These are phyloP conservation scores for Cyclura pinguis DNA, from an alignment of 2,797 vertebrate species.

Conservation along the genomic window DNA sequence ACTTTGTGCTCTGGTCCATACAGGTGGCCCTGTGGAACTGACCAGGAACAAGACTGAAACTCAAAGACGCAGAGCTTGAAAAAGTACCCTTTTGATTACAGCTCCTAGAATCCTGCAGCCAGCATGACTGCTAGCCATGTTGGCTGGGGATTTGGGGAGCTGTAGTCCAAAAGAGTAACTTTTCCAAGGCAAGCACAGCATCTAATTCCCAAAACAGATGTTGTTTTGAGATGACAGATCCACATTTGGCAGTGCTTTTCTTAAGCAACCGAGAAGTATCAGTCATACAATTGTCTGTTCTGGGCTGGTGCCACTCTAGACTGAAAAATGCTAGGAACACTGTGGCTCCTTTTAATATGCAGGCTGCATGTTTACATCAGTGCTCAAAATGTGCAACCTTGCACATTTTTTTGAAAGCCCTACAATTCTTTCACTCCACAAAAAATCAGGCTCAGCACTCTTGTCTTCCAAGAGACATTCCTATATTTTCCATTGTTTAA, in stretches of 20 bases:
- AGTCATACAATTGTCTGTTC: background rate
- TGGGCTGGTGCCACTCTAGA: slow-evolving; percentile 20
- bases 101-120: too few species aligned
- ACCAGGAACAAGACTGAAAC: background rate
- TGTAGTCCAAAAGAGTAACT: background rate
- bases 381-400: slow-evolving; percentile 27
- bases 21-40: background rate
- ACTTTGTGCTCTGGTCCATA: background rate
- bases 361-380: background rate
- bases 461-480: slow-evolving; percentile 1
- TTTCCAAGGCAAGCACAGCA: background rate
- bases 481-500: background rate
- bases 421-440: slow-evolving; percentile 8
- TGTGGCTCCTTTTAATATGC: slow-evolving; percentile 12
- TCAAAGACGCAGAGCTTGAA: too few species aligned
- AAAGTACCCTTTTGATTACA: too few species aligned
- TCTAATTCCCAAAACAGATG: background rate
- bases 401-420: slow-evolving; percentile 22
- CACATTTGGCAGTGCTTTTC: background rate
- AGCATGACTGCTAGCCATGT: too few species aligned
- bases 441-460: slow-evolving; percentile 18
- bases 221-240: background rate
- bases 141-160: too few species aligned
- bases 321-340: background rate
- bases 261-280: background rate